Evolutionary conservation across 2,113 vertebrate genomes (phyloP).

Genomic region (Propithecus coquereli): DNA sequence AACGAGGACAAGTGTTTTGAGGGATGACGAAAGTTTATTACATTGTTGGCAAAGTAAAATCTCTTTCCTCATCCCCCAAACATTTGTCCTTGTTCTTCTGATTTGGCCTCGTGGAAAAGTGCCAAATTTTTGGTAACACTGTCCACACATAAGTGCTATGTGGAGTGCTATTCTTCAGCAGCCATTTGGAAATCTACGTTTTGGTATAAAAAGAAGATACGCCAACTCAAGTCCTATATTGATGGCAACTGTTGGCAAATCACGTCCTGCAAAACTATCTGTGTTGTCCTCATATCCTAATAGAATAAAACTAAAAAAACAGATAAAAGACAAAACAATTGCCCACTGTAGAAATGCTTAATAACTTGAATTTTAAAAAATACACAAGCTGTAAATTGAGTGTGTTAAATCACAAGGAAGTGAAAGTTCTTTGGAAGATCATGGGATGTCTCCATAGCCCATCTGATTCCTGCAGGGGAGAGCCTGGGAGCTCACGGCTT

Average conservation of each 20-base stretch:
- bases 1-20: too few species aligned
- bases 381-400: not conserved
- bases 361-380: conserved; percentile 25
- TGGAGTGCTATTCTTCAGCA: not conserved
- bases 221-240: not conserved
- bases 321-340: not conserved
- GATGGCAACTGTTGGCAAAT: not conserved
- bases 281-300: not conserved
- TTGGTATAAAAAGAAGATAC: not conserved
- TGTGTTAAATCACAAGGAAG: conserved; percentile 19
- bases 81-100: too few species aligned
- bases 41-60: too few species aligned
- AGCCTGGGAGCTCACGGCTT: not conserved
- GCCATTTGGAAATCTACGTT: not conserved
- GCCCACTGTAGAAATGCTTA: not conserved
- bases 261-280: not conserved
- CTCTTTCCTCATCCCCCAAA: too few species aligned
- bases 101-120: too few species aligned
- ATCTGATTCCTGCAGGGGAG: not conserved
- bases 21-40: too few species aligned
- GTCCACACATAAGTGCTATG: not conserved
- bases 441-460: not conserved
- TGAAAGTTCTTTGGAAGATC: not conserved
- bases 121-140: too few species aligned
- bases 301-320: not conserved